Conservation (phyloP, 2,888 invertebrate genomes). For the Drosophila formosana region DNA sequence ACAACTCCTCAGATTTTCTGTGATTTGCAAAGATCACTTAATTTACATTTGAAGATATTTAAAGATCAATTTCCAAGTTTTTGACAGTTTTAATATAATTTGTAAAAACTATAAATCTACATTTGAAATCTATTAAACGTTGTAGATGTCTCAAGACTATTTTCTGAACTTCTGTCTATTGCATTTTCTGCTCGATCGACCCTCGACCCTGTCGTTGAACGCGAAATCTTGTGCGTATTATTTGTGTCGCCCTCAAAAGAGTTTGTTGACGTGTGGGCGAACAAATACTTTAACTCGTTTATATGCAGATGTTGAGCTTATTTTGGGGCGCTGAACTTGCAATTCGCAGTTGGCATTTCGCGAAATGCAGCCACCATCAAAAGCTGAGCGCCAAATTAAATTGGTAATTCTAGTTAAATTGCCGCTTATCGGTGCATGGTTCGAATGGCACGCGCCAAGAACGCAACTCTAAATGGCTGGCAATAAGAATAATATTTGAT, state of each 20-base stretch:
- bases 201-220: constrained; percentile 1
- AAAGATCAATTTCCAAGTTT: too few relatives aligned
- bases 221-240: neutral
- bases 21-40: too few relatives aligned
- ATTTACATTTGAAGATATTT: too few relatives aligned
- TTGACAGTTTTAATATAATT: too few relatives aligned
- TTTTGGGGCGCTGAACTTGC: constrained; percentile 16
- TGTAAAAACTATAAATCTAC: too few relatives aligned
- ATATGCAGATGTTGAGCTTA: constrained; percentile 36
- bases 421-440: constrained; percentile 59
- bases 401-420: constrained; percentile 51
- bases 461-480: constrained; percentile 33
- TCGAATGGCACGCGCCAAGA: constrained; percentile 38
- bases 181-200: neutral
- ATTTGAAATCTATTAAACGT: too few relatives aligned
- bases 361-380: constrained; percentile 21
- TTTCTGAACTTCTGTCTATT: neutral
- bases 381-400: constrained; percentile 29
- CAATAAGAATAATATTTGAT: constrained; percentile 73
- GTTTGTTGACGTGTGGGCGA: constrained; percentile 19
- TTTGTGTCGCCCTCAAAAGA: constrained; percentile 9
- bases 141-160: too few relatives aligned
- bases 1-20: too few relatives aligned
- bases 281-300: constrained; percentile 35
- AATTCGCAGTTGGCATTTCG: constrained; percentile 15